Conservation (phyloP, 2,888 invertebrate species). For the Mayetiola destructor region DNA sequence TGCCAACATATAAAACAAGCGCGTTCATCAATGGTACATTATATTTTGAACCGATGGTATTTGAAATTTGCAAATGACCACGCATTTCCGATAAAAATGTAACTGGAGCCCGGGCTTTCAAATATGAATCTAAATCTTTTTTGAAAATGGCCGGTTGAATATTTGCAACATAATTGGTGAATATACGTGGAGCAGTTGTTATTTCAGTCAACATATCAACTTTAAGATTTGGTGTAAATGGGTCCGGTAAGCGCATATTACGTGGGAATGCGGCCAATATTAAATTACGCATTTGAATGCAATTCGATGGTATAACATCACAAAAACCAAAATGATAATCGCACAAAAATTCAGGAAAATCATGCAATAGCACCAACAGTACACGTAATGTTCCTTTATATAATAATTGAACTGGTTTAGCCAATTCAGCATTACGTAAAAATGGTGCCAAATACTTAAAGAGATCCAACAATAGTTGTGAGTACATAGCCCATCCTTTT, state of each 20-base stretch:
- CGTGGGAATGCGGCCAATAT: slow-evolving; percentile 96
- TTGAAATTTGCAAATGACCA: slow-evolving; percentile 75
- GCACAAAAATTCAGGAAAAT: slow-evolving; percentile 98
- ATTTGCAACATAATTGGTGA: slow-evolving; percentile 72
- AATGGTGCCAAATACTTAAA: slow-evolving; percentile 96
- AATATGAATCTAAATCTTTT: slow-evolving; percentile 91
- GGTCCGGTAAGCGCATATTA: slow-evolving; percentile 96
- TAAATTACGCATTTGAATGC: slow-evolving; percentile 96
- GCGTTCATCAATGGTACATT: slow-evolving; percentile 96
- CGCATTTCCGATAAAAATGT: slow-evolving; percentile 88
- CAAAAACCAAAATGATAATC: slow-evolving; percentile 99
- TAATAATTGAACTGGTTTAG: slow-evolving; percentile 80
- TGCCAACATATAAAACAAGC: slow-evolving; percentile 92
- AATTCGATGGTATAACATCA: slow-evolving; percentile 97
- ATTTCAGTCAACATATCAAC: slow-evolving; percentile 82
- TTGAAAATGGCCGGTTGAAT: slow-evolving; percentile 82
- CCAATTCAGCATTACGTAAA: slow-evolving; percentile 89
- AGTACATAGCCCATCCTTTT: slow-evolving; percentile 95
- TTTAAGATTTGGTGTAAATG: slow-evolving; percentile 94
- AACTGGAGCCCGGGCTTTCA: slow-evolving; percentile 86
- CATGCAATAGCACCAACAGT: slow-evolving; percentile 86
- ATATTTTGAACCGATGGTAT: slow-evolving; percentile 81
- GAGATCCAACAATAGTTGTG: slow-evolving; percentile 85
- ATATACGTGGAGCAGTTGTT: slow-evolving; percentile 71
- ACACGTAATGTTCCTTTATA: slow-evolving; percentile 95